Conservation (phyloP, 2,797 vertebrate genomes). For the Pipistrellus pipistrellus region DNA sequence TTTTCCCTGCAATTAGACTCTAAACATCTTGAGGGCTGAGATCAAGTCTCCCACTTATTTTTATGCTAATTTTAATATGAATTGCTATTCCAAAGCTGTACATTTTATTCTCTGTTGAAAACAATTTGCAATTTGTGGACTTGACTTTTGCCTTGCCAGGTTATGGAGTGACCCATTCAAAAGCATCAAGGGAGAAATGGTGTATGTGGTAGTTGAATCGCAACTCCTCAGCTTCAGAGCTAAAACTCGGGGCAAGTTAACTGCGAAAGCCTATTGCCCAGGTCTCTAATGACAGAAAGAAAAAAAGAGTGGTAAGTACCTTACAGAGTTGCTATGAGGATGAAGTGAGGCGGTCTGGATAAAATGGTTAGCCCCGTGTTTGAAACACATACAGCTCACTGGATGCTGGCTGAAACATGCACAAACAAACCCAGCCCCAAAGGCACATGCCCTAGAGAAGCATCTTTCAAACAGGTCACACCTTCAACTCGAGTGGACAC, state of each 20-base stretch:
- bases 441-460: background rate
- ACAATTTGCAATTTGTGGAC: background rate
- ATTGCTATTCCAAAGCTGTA: background rate
- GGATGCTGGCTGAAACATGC: background rate
- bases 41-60: background rate
- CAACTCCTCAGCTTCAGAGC: background rate
- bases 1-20: background rate
- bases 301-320: background rate
- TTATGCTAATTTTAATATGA: background rate
- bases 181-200: background rate
- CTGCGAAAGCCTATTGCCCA: background rate
- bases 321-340: background rate
- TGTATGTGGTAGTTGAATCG: background rate
- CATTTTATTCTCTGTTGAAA: background rate
- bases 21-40: background rate
- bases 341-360: background rate
- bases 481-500: background rate
- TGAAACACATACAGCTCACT: background rate
- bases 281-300: background rate
- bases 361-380: background rate
- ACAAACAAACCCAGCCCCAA: background rate
- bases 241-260: background rate
- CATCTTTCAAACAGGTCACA: background rate
- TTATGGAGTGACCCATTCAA: background rate
- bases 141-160: background rate